Conservation (phyloP, 2,797 vertebrate species). For the Otus scops region DNA sequence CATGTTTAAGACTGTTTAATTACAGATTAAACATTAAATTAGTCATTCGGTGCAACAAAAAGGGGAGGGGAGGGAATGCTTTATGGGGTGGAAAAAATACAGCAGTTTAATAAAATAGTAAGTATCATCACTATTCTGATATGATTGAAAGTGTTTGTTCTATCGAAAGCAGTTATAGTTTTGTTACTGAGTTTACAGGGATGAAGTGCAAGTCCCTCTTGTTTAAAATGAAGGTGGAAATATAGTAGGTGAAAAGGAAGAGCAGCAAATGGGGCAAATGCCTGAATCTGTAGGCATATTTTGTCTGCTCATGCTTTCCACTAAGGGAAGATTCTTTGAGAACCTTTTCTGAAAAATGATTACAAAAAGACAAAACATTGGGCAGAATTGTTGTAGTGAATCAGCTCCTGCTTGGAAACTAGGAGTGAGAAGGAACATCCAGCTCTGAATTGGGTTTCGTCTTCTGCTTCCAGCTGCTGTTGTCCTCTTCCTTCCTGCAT, state of each 20-base stretch:
- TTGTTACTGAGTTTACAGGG: not conserved
- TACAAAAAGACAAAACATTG: not conserved
- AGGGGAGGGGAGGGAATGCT: not conserved
- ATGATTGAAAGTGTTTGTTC: not conserved
- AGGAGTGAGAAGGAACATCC: not conserved
- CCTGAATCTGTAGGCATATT: not conserved
- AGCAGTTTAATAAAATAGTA: not conserved
- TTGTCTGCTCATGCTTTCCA: not conserved
- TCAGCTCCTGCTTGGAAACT: not conserved
- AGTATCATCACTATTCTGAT: not conserved
- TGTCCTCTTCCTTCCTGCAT: not conserved
- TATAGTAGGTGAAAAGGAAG: not conserved
- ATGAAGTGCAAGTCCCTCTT: not conserved
- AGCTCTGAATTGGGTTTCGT: not conserved
- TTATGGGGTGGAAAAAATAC: not conserved
- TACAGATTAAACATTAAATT: conserved; percentile 3
- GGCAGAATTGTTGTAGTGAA: not conserved
- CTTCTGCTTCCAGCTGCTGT: not conserved
- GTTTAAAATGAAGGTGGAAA: not conserved
- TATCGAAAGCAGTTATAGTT: not conserved
- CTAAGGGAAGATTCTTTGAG: not conserved
- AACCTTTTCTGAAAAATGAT: not conserved
- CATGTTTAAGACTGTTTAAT: conserved; percentile 1
- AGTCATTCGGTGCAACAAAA: not conserved
- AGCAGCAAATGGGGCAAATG: not conserved